Conservation (phyloP, 2,888 invertebrate genomes). For the Schrankia costaestrigalis region DNA sequence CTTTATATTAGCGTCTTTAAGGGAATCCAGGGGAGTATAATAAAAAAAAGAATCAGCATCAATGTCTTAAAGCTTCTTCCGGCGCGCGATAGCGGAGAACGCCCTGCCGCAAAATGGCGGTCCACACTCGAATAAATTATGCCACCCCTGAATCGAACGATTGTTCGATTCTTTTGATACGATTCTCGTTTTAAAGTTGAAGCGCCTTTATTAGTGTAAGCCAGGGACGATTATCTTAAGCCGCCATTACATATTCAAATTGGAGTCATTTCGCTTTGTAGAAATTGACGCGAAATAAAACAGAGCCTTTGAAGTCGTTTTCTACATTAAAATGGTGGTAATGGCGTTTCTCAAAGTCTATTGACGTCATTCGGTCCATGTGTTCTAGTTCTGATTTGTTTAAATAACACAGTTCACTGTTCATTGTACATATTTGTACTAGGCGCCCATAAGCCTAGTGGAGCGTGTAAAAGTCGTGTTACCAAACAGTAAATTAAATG, state of each 20-base stretch:
- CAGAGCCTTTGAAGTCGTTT: conserved; percentile 67
- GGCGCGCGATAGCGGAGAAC: conserved; percentile 63
- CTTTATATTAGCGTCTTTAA: conserved; percentile 80
- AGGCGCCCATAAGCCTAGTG: conserved; percentile 11
- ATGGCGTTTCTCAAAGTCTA: conserved; percentile 53
- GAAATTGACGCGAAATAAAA: conserved; percentile 80
- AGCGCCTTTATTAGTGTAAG: conserved; percentile 79
- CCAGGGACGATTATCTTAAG: conserved; percentile 78
- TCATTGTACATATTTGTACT: conserved; percentile 4
- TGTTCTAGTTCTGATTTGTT: conserved; percentile 12
- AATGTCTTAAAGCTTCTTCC: conserved; percentile 79
- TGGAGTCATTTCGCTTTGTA: conserved; percentile 77
- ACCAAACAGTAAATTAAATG: conserved; percentile 54
- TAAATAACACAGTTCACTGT: conserved; percentile 10
- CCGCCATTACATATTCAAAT: conserved; percentile 80
- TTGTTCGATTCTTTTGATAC: conserved; percentile 79
- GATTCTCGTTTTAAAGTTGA: conserved; percentile 71
- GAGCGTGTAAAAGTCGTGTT: conserved; percentile 23
- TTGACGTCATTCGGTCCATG: conserved; percentile 19
- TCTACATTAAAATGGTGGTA: conserved; percentile 54
- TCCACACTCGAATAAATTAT: conserved; percentile 80
- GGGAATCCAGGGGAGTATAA: conserved; percentile 74
- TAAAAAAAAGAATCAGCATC: conserved; percentile 80
- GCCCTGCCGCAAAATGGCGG: conserved; percentile 78
- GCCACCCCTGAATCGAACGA: conserved; percentile 72